Evolutionary conservation across 1,140 invertebrate genomes (phyloP).

Genomic region (Ditylenchus dipsaci): DNA sequence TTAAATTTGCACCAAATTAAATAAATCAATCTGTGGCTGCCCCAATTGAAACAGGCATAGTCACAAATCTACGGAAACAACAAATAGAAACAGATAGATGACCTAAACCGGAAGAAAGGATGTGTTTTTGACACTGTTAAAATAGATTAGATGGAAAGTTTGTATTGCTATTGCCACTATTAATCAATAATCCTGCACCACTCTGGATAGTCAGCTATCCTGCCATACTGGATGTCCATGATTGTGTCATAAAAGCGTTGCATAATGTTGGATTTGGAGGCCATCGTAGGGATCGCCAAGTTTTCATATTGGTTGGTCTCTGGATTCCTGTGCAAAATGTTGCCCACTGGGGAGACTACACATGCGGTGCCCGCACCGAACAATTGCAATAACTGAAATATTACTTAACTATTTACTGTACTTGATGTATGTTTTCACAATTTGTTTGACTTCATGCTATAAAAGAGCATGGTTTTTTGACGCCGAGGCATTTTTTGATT

Average conservation of each 20-base stretch:
- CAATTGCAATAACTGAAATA: constrained; percentile 48
- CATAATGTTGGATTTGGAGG: constrained; percentile 47
- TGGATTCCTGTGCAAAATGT: constrained; percentile 51
- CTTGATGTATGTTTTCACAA: not conserved
- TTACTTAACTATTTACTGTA: not conserved
- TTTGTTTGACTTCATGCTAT: not conserved
- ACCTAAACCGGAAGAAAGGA: no score
- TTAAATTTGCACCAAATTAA: no score
- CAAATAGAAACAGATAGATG: no score
- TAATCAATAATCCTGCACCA: constrained; percentile 42
- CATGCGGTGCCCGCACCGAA: constrained; percentile 57
- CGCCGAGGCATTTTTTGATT: no score
- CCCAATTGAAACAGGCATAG: no score
- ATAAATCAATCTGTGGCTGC: no score
- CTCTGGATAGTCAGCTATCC: constrained; percentile 40
- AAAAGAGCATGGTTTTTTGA: not conserved
- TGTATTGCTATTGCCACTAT: constrained; percentile 9
- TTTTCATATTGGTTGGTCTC: constrained; percentile 44
- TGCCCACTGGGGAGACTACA: constrained; percentile 55
- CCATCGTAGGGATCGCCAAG: constrained; percentile 54
- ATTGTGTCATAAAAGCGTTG: constrained; percentile 56
- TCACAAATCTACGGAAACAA: no score
- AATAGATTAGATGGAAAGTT: not conserved
- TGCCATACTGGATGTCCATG: constrained; percentile 55
- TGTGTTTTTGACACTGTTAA: no score